These are phyloP conservation scores for Phodopus roborovskii DNA, from an alignment of 2,113 vertebrate genomes.

Conservation along the genomic window DNA sequence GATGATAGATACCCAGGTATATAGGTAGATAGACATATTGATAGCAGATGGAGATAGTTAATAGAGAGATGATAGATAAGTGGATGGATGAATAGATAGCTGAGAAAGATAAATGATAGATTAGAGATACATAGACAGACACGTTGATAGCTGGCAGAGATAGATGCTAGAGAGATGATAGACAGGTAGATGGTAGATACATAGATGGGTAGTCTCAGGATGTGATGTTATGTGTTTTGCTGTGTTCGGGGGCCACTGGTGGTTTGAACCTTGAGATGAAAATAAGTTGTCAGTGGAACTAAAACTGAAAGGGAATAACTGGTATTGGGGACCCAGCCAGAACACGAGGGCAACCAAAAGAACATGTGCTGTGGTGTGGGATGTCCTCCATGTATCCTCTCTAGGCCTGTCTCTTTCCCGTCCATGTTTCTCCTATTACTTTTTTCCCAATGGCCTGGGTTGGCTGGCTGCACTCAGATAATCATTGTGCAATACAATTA, in stretches of 20 bases:
- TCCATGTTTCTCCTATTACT: neutral
- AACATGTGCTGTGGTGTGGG: neutral
- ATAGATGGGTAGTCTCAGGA: neutral
- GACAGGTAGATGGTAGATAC: neutral
- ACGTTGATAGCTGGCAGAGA: too few species aligned
- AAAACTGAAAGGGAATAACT: constrained; percentile 33
- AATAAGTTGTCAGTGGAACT: constrained; percentile 9
- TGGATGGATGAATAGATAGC: neutral
- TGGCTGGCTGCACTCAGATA: constrained; percentile 12
- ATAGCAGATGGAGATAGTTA: neutral
- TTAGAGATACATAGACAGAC: neutral
- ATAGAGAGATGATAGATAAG: neutral
- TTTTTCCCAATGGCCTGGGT: neutral
- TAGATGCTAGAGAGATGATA: too few species aligned
- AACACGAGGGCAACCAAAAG: neutral
- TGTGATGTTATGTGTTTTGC: neutral
- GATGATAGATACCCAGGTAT: neutral
- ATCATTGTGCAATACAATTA: constrained; percentile 42
- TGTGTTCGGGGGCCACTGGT: neutral
- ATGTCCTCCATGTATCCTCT: neutral
- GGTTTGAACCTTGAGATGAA: constrained; percentile 48
- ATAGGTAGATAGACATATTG: neutral
- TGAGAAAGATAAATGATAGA: neutral
- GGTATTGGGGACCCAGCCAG: neutral
- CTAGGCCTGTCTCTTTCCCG: neutral